A percentile compares a stretch with the other conserved stretches of the same genome.
Evolutionary conservation across 2,797 vertebrate species (phyloP).

Genomic region (Catostomus latipinnis): DNA sequence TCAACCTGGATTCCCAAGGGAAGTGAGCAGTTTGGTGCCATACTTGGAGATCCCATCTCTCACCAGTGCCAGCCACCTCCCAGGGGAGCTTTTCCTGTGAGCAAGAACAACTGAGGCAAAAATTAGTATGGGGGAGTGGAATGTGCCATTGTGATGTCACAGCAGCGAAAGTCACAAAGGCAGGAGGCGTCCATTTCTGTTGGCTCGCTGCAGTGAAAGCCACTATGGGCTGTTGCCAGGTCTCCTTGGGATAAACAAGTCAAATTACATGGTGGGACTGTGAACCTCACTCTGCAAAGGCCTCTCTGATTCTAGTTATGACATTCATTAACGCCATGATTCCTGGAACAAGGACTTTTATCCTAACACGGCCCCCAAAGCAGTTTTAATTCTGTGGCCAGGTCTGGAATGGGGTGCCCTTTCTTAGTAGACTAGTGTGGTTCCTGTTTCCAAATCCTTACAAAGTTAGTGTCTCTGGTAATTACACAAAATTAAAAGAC

Average conservation of each 20-base stretch:
- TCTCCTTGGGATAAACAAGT: conserved; percentile 53
- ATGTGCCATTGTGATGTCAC: neutral
- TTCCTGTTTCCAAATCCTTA: conserved; percentile 59
- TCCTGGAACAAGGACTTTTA: conserved; percentile 51
- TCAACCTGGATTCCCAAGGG: conserved; percentile 37
- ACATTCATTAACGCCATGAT: conserved; percentile 52
- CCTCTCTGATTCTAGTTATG: conserved; percentile 59
- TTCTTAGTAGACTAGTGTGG: conserved; percentile 23
- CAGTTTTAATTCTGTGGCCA: conserved; percentile 69
- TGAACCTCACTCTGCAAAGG: conserved; percentile 49
- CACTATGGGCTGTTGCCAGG: conserved; percentile 46
- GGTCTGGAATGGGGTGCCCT: conserved; percentile 63
- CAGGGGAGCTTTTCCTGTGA: neutral
- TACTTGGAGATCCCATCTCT: conserved; percentile 12
- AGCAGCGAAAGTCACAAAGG: neutral
- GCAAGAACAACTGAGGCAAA: neutral
- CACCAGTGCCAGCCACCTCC: neutral
- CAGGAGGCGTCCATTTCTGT: conserved; percentile 12
- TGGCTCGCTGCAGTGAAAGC: conserved; percentile 44
- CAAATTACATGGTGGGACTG: conserved; percentile 53
- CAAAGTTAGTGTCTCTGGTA: conserved; percentile 62
- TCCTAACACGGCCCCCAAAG: conserved; percentile 28
- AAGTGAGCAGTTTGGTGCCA: conserved; percentile 1
- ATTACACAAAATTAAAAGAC: conserved; percentile 59
- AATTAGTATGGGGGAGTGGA: neutral